phyloP scores from a whole-genome alignment of 2,797 vertebrate genomes.

The Falco rusticolus region DNA sequence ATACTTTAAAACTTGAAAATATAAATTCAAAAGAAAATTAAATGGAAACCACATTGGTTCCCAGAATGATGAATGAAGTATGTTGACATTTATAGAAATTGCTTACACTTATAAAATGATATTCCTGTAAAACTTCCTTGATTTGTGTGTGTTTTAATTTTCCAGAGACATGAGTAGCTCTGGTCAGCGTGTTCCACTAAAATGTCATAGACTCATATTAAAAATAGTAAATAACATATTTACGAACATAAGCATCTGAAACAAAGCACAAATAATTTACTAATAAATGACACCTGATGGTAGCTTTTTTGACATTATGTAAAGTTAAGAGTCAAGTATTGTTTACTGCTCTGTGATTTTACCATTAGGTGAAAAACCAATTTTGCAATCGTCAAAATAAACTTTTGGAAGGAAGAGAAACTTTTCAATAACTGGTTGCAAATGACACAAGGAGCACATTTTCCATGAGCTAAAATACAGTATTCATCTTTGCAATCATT shows the following conservation, averaged over 20 bases:
- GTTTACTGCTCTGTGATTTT: conserved; percentile 35
- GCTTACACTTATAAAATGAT: conserved; percentile 5
- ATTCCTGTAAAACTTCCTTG: conserved; percentile 12
- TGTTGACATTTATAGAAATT: conserved; percentile 47
- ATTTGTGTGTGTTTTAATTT: conserved; percentile 27
- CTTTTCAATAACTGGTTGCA: not conserved
- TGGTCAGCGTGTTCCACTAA: not conserved
- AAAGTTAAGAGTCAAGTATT: not conserved
- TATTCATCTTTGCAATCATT: not conserved
- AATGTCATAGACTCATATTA: conserved; percentile 45
- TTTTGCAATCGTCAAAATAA: not conserved
- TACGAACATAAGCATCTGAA: not conserved
- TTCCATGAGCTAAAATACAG: not conserved
- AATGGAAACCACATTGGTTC: not conserved
- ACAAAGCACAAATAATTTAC: conserved; percentile 4
- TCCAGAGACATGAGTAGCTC: not conserved
- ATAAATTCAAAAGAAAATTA: conserved; percentile 19
- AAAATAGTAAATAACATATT: conserved; percentile 45
- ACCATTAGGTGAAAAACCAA: not conserved
- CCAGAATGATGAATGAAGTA: not conserved
- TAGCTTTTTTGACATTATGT: not conserved
- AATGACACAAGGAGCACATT: not conserved
- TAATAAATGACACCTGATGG: not conserved
- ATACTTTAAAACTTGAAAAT: not conserved
- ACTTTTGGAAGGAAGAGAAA: not conserved